A percentile compares a stretch with the other conserved stretches of the same genome.
Evolutionary conservation across 2,113 vertebrate species (phyloP).

Genomic region (Silurus meridionalis): DNA sequence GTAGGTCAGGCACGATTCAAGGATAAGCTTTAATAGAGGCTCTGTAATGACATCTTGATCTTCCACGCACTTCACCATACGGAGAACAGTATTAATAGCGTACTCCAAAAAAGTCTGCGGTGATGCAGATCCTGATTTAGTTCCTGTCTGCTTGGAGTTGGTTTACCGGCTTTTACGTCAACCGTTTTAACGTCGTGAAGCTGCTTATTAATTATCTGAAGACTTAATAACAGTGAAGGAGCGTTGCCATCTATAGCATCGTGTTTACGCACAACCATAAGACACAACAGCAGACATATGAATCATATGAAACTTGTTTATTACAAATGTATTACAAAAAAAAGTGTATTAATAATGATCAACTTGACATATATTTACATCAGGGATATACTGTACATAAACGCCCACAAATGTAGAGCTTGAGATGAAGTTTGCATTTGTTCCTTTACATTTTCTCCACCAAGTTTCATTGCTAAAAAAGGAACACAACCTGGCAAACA

Average conservation of each 20-base stretch:
- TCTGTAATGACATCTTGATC: not conserved
- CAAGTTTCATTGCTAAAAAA: not conserved
- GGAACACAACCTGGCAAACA: not conserved
- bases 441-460: not conserved
- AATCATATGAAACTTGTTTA: slow-evolving; percentile 32
- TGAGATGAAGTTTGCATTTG: not conserved
- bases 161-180: not conserved
- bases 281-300: not conserved
- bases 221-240: not conserved
- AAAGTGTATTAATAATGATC: not conserved
- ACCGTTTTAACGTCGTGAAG: not conserved
- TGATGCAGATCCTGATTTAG: not conserved
- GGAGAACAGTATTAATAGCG: not conserved
- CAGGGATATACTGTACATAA: not conserved
- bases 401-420: no score
- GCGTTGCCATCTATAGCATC: not conserved
- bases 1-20: slow-evolving; percentile 9
- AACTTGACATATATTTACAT: slow-evolving; percentile 19
- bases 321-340: slow-evolving; percentile 41
- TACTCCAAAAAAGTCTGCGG: not conserved
- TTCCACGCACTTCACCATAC: not conserved
- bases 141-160: not conserved
- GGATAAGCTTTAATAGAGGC: not conserved
- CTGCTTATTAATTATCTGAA: not conserved
- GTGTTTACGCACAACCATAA: not conserved